Conservation (phyloP, 1,140 invertebrate genomes). For the Aphaenogaster floridana region DNA sequence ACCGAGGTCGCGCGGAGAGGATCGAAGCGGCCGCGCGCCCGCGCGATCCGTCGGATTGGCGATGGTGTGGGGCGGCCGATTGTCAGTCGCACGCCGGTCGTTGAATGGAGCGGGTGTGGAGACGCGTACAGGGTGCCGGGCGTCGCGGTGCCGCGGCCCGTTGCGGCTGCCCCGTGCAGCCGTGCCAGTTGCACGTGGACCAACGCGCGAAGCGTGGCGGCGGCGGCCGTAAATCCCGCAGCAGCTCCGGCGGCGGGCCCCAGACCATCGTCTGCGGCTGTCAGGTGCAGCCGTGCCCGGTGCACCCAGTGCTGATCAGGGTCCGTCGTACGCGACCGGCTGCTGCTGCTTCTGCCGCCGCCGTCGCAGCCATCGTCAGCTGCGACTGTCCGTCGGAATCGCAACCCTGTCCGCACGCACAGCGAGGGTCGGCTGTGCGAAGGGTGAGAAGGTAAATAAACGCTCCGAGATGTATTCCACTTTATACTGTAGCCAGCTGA, state of each 20-base stretch:
- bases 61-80: slow-evolving; percentile 70
- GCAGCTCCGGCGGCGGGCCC: slow-evolving; percentile 74
- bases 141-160: slow-evolving; percentile 80
- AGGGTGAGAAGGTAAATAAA: slow-evolving; percentile 81
- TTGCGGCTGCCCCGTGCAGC: slow-evolving; percentile 82
- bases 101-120: slow-evolving; percentile 89
- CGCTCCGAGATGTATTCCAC: not conserved
- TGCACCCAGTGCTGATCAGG: slow-evolving; percentile 84
- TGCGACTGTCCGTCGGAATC: slow-evolving; percentile 83
- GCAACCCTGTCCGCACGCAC: slow-evolving; percentile 81
- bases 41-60: slow-evolving; percentile 20
- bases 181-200: slow-evolving; percentile 85
- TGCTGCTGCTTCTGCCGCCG: slow-evolving; percentile 35
- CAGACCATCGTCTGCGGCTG: slow-evolving; percentile 85
- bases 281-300: slow-evolving; percentile 84
- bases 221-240: slow-evolving; percentile 77
- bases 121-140: slow-evolving; percentile 84
- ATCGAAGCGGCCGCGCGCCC: slow-evolving; percentile 58
- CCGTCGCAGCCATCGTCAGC: slow-evolving; percentile 57
- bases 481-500: not conserved
- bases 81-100: slow-evolving; percentile 89
- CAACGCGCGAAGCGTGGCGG: slow-evolving; percentile 80
- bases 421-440: slow-evolving; percentile 75
- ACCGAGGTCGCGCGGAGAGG: slow-evolving; percentile 67
- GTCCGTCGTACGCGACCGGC: slow-evolving; percentile 82